A percentile compares a stretch with the other conserved stretches of the same genome.
These are phyloP conservation scores for Amiota mariae DNA, from an alignment of 2,888 invertebrate genomes.

Conservation along the genomic window DNA sequence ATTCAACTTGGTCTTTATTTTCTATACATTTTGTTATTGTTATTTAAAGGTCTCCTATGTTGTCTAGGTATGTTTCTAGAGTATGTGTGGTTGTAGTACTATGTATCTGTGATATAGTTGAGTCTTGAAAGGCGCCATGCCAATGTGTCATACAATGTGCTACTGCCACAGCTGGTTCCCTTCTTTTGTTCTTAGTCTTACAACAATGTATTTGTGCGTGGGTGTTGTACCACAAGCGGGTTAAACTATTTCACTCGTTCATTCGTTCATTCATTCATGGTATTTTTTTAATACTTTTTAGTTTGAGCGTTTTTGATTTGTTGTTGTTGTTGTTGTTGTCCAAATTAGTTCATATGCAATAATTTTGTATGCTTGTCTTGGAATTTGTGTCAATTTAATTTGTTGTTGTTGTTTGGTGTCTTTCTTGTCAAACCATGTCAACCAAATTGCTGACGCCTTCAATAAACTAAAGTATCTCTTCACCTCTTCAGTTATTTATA, in stretches of 20 bases:
- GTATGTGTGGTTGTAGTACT: slow-evolving; percentile 26
- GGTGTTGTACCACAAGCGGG: slow-evolving; percentile 34
- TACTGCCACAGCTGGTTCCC: slow-evolving; percentile 17
- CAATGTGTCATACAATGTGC: slow-evolving; percentile 6
- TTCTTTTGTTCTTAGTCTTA: slow-evolving; percentile 1
- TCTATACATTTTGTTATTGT: slow-evolving; percentile 34
- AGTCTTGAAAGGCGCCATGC: slow-evolving; percentile 12
- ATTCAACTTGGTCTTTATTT: slow-evolving; percentile 56
- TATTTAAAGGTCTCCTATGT: slow-evolving; percentile 36
- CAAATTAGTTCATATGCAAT: slow-evolving; percentile 44
- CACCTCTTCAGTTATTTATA: no score
- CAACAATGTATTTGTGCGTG: slow-evolving; percentile 46
- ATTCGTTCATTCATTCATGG: neutral
- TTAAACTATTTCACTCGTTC: slow-evolving; percentile 1
- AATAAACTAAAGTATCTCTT: neutral
- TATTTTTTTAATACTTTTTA: neutral
- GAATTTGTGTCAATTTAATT: slow-evolving; percentile 63
- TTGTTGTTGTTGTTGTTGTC: slow-evolving; percentile 39
- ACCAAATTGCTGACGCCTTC: slow-evolving; percentile 1
- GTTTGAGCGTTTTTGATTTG: neutral
- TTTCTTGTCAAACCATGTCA: slow-evolving; percentile 28
- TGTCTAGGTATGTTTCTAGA: slow-evolving; percentile 10
- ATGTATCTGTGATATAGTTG: neutral
- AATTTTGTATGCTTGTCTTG: slow-evolving; percentile 44
- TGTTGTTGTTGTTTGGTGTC: slow-evolving; percentile 29